These are phyloP conservation scores for Alexandromys fortis DNA, from an alignment of 2,113 vertebrate genomes.

Conservation along the genomic window DNA sequence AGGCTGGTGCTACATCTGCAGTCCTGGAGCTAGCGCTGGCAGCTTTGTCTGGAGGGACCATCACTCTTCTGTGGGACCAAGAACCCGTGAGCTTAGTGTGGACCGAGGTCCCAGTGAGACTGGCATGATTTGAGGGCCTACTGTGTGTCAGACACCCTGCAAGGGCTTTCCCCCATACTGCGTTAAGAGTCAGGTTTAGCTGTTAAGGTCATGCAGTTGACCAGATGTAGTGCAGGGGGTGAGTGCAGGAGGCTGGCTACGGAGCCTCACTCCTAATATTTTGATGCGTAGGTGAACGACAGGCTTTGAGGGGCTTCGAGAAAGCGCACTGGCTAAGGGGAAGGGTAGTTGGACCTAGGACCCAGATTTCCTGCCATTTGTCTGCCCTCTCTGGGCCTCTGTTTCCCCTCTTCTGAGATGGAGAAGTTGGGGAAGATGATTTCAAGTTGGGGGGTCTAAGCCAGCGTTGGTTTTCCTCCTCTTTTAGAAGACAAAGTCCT, in stretches of 20 bases:
- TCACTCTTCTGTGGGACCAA: not conserved
- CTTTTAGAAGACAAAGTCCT: not conserved
- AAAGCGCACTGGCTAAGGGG: not conserved
- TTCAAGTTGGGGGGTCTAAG: not conserved
- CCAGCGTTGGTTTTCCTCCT: not conserved
- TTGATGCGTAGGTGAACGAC: not conserved
- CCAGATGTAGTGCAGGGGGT: not conserved
- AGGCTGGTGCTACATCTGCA: not conserved
- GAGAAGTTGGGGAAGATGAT: not conserved
- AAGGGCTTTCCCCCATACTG: not conserved
- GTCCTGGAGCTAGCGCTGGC: not conserved
- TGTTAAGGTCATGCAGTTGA: not conserved
- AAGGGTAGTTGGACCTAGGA: not conserved
- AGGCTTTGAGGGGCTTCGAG: rapidly evolving
- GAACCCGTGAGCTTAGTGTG: not conserved
- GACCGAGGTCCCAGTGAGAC: not conserved
- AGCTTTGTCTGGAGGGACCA: not conserved
- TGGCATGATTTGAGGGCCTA: not conserved
- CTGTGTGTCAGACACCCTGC: not conserved
- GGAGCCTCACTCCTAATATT: not conserved
- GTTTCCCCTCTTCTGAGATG: constrained; percentile 11
- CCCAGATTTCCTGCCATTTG: not conserved
- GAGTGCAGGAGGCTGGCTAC: not conserved
- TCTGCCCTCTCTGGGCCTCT: not conserved
- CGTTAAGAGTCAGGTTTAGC: not conserved